These are phyloP conservation scores for Proterorhinus semilunaris DNA, from an alignment of 2,113 vertebrate genomes.

Conservation along the genomic window DNA sequence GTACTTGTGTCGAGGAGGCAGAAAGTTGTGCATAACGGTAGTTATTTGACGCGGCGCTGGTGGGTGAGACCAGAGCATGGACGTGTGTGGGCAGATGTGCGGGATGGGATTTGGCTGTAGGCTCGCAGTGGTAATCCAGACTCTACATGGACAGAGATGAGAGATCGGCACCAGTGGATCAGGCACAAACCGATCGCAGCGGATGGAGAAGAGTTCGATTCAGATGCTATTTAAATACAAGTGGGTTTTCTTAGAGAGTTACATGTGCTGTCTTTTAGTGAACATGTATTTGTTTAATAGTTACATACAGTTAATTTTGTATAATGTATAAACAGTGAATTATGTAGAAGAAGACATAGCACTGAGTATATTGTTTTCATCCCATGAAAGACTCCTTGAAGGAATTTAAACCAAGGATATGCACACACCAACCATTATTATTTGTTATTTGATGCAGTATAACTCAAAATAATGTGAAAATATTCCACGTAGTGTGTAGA, in stretches of 20 bases:
- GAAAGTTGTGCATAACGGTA: conserved; percentile 54
- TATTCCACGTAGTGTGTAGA: too few relatives aligned
- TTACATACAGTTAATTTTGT: not conserved
- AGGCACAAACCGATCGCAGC: conserved; percentile 31
- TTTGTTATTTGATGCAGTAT: too few relatives aligned
- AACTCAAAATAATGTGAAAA: too few relatives aligned
- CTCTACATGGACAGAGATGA: conserved; percentile 56
- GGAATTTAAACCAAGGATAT: too few relatives aligned
- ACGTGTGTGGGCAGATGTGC: conserved; percentile 68
- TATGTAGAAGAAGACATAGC: too few relatives aligned
- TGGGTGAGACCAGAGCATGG: conserved; percentile 48
- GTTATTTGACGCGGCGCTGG: conserved; percentile 35
- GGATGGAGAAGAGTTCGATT: conserved; percentile 5
- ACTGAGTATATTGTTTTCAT: too few relatives aligned
- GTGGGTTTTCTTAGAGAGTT: not conserved
- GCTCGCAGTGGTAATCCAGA: conserved; percentile 55
- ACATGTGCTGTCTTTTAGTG: not conserved
- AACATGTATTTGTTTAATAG: not conserved
- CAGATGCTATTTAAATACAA: not conserved
- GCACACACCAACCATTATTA: too few relatives aligned
- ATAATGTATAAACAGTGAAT: too few relatives aligned
- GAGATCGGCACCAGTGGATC: conserved; percentile 39
- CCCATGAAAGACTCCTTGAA: too few relatives aligned
- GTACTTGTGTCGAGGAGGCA: conserved; percentile 32
- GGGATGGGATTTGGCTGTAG: conserved; percentile 54